These are phyloP conservation scores for Zosterops borbonicus DNA, from an alignment of 2,113 vertebrate species.

Conservation along the genomic window DNA sequence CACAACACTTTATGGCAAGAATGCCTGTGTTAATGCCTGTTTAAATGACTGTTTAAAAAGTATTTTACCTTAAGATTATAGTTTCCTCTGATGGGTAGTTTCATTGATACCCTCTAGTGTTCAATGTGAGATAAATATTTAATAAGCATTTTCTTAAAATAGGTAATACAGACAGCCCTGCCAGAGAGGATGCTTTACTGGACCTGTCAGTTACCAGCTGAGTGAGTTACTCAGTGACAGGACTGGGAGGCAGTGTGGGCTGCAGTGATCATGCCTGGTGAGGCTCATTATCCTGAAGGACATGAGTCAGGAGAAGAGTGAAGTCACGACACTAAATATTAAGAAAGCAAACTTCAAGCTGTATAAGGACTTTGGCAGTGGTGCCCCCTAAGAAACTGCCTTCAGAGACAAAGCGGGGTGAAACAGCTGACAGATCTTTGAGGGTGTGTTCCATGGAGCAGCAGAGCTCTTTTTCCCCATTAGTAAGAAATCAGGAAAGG, in stretches of 20 bases:
- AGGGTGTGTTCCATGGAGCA: neutral
- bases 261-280: neutral
- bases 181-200: no score
- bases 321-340: neutral
- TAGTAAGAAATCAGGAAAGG: neutral
- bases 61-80: neutral
- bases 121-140: neutral
- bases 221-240: neutral
- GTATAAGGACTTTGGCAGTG: neutral
- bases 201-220: no score
- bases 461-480: neutral
- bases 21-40: neutral
- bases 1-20: neutral
- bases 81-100: neutral
- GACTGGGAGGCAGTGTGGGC: neutral
- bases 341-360: neutral
- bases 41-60: rapidly evolving
- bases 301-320: neutral
- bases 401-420: rapidly evolving
- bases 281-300: neutral
- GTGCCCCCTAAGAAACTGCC: neutral
- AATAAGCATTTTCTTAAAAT: neutral
- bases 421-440: neutral
- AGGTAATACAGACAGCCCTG: neutral
- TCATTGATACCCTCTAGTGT: neutral